Base-by-base conservation (phyloP, 1,140 invertebrate species). In the Catajapyx aquilonaris region DNA sequence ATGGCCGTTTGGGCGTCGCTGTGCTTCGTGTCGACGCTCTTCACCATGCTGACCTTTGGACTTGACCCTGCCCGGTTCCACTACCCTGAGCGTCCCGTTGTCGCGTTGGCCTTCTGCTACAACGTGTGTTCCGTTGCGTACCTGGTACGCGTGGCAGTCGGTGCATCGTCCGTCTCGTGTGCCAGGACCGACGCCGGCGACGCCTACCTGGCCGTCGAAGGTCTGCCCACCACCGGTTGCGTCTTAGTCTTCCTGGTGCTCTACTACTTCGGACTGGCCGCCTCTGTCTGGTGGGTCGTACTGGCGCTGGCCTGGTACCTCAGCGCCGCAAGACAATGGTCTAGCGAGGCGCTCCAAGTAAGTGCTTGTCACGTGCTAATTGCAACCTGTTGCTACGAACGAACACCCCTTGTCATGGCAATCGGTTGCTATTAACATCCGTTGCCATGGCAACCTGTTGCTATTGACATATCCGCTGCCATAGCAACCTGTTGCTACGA, bases 241-340 rank as follows among this genome's bases (percentile, higher is more conserved):
- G 59, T 62, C 40, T 52, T 63, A 31, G 56, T 64, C 20, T 65
- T 68, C 48, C 44, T 65, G 11, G 49, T 67, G 19, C 53, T 61
- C n/a, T 67, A 65, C 45, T 67, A 60, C 49, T 67, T 67, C 46
- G 54, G 55, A 21, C 45, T 81, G 45, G 71, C 81, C 20, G 76
- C 74, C 40, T 71, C 71, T 46, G 65, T 78, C 13, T 88, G 65
- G 65, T 49, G 36, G 44, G 47, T 39, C 37, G 16, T 60, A 28
- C 41, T 61, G 15, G 48, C 53, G 5, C 35, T 64, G 2, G 53
- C 49, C 2, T 61, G 59, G 60, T 56, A 54, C 25, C 41, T 61
- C 11, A 46, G 52, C 3, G 55, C 58, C 16, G 56, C 51, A 10
- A 51, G 46, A 17, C 53, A 56, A 39, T 60, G 56, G 56, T 46